Conservation (phyloP, 2,797 vertebrate genomes). For the Onychomys leucogaster region DNA sequence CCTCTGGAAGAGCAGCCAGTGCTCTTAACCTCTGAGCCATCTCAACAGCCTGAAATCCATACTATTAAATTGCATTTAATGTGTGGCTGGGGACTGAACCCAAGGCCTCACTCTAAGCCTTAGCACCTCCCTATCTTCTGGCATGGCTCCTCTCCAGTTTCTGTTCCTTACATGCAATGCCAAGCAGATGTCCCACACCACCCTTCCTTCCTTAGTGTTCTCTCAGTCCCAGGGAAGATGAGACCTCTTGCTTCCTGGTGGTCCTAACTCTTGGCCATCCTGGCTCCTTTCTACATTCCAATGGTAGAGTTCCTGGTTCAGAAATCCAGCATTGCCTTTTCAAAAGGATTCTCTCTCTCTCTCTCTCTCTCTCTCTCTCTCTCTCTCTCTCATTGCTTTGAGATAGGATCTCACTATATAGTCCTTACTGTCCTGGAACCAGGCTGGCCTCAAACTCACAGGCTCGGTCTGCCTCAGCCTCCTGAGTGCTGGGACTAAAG, state of each 20-base stretch:
- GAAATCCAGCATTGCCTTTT: not conserved
- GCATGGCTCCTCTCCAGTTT: not conserved
- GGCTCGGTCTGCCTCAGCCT: not conserved
- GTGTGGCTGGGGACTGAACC: not conserved
- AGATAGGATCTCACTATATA: not conserved
- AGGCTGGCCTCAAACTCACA: not conserved
- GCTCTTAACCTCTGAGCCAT: too few relatives aligned
- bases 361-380: not conserved
- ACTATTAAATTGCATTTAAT: not conserved
- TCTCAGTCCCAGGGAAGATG: not conserved
- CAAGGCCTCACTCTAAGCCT: too few relatives aligned
- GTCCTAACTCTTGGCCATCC: not conserved
- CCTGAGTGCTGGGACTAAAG: not conserved
- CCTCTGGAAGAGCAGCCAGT: too few relatives aligned
- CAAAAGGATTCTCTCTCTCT: not conserved
- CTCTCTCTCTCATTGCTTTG: not conserved
- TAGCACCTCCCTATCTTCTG: not conserved
- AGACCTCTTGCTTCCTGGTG: not conserved
- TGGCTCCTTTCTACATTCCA: not conserved
- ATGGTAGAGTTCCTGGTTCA: constrained; percentile 25
- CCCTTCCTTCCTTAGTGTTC: not conserved
- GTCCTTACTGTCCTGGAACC: not conserved
- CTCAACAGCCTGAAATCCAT: not conserved
- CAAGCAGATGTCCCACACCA: not conserved
- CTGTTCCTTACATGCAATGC: not conserved